A percentile compares a stretch with the other conserved stretches of the same genome.
These are phyloP conservation scores for Strigamia crassipes DNA, from an alignment of 2,888 invertebrate genomes.

Conservation along the genomic window DNA sequence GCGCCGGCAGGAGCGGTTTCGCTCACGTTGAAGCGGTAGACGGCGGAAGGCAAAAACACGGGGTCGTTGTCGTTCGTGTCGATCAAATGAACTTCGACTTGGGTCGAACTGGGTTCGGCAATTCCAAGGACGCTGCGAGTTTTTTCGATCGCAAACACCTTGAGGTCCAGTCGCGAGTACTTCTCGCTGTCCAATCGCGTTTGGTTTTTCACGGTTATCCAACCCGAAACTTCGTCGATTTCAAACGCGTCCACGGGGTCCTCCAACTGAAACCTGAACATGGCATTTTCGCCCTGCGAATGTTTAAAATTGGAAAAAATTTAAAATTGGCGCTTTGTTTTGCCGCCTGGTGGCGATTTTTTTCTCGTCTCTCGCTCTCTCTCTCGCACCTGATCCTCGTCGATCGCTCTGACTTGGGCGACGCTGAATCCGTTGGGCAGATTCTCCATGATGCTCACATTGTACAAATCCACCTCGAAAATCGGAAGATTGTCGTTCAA, in stretches of 20 bases:
- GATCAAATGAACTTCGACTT: slow-evolving; percentile 78
- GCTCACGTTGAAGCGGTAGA: slow-evolving; percentile 77
- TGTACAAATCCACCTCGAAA: slow-evolving; percentile 86
- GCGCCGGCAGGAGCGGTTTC: slow-evolving; percentile 72
- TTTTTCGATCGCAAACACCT: slow-evolving; percentile 79
- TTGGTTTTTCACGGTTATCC: slow-evolving; percentile 80
- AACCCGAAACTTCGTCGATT: slow-evolving; percentile 78
- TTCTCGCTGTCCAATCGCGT: slow-evolving; percentile 78
- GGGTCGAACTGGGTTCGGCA: slow-evolving; percentile 64
- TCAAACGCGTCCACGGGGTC: slow-evolving; percentile 77
- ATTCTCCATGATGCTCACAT: slow-evolving; percentile 90
- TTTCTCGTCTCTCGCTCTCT: no score
- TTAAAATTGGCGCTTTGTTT: no score
- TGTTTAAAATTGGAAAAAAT: neutral
- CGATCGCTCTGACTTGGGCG: slow-evolving; percentile 74
- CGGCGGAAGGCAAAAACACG: slow-evolving; percentile 78
- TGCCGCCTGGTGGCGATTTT: no score
- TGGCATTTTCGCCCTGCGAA: slow-evolving; percentile 74
- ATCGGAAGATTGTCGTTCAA: slow-evolving; percentile 83
- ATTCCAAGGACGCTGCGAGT: slow-evolving; percentile 67
- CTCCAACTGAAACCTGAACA: slow-evolving; percentile 77
- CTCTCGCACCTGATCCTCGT: slow-evolving; percentile 69
- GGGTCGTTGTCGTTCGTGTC: slow-evolving; percentile 94
- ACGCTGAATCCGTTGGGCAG: slow-evolving; percentile 79
- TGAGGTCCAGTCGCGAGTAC: slow-evolving; percentile 72